Percentiles rank a stretch among this genome's conserved stretches.
phyloP scores from a whole-genome alignment of 2,113 vertebrate genomes.

The Anoplopoma fimbria region DNA sequence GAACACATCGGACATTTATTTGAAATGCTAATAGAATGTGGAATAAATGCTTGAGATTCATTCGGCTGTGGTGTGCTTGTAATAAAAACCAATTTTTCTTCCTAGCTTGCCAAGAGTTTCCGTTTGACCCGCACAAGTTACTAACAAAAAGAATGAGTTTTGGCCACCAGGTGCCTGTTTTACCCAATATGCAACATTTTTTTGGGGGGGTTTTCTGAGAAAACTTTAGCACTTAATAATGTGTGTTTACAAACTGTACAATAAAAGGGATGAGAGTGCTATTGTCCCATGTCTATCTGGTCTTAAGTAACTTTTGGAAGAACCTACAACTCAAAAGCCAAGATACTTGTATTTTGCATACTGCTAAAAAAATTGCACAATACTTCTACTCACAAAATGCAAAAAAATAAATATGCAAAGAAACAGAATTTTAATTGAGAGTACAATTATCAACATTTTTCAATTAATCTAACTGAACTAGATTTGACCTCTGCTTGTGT shows the following conservation, averaged over 20 bases:
- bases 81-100: no score
- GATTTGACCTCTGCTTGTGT: conserved; percentile 30
- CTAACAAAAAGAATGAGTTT: not conserved
- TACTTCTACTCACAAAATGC: not conserved
- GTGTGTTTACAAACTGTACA: not conserved
- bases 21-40: conserved; percentile 4
- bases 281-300: not conserved
- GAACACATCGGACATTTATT: conserved; percentile 20
- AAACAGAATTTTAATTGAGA: not conserved
- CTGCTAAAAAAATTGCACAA: not conserved
- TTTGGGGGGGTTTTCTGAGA: no score
- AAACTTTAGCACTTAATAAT: not conserved
- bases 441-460: not conserved
- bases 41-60: not conserved
- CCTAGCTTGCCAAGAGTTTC: no score
- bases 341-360: not conserved
- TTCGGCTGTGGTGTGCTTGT: no score
- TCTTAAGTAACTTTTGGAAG: not conserved
- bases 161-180: no score
- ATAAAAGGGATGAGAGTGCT: not conserved
- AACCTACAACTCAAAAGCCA: not conserved
- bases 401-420: not conserved
- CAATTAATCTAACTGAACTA: not conserved
- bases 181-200: no score
- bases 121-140: no score